phyloP scores from a whole-genome alignment of 2,113 vertebrate species.

The Saimiri boliviensis region DNA sequence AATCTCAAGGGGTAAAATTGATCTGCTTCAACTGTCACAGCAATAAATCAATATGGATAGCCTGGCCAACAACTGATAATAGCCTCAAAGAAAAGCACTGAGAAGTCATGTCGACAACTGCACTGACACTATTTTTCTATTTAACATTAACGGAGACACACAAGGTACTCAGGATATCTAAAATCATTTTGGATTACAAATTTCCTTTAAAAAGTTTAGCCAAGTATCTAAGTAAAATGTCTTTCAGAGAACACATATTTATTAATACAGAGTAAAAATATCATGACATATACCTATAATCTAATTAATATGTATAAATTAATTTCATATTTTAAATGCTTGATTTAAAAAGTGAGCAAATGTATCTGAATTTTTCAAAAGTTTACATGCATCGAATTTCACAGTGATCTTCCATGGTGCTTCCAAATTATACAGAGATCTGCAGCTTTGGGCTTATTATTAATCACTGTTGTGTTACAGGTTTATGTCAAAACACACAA shows the following conservation, averaged over 20 bases:
- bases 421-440: neutral
- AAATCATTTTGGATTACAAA: constrained; percentile 31
- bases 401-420: neutral
- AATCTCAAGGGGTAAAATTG: constrained; percentile 40
- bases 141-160: constrained; percentile 58
- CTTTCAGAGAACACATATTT: constrained; percentile 30
- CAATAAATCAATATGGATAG: constrained; percentile 45
- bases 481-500: neutral
- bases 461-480: neutral
- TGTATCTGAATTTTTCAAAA: neutral
- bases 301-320: constrained; percentile 15
- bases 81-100: constrained; percentile 58
- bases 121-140: neutral
- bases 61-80: constrained; percentile 34
- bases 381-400: neutral
- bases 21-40: constrained; percentile 16
- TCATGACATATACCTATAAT: neutral
- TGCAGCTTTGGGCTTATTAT: neutral
- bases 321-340: constrained; percentile 39
- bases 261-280: constrained; percentile 18
- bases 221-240: constrained; percentile 49
- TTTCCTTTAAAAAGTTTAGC: constrained; percentile 56
- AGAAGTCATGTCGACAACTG: neutral
- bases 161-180: constrained; percentile 49
- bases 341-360: neutral